A percentile compares a stretch with the other conserved stretches of the same genome.
Evolutionary conservation across 2,888 invertebrate species (phyloP).

Genomic region (Brachyopa scutellaris): DNA sequence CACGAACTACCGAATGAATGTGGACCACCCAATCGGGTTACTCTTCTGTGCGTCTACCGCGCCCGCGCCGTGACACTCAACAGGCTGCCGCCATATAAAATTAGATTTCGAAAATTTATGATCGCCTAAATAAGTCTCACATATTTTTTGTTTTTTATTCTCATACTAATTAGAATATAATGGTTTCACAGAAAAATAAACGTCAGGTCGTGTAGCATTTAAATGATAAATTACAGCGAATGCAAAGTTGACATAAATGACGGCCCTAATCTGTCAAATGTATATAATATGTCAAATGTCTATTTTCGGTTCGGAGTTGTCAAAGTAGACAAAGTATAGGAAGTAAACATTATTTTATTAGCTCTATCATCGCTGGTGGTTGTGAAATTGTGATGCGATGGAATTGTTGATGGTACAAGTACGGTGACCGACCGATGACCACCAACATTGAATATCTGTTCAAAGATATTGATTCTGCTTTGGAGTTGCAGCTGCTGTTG

Average conservation of each 20-base stretch:
- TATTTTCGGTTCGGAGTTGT: not conserved
- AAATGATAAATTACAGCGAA: constrained; percentile 61
- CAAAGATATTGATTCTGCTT: constrained; percentile 66
- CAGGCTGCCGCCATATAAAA: constrained; percentile 46
- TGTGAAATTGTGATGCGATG: too few species aligned
- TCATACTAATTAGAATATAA: constrained; percentile 65
- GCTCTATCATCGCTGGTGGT: not conserved
- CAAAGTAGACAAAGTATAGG: constrained; percentile 4
- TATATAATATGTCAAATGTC: too few species aligned
- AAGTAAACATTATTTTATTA: constrained; percentile 37
- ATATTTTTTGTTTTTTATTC: constrained; percentile 50
- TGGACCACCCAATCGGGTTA: constrained; percentile 55
- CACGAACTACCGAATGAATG: constrained; percentile 43
- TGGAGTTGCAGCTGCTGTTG: constrained; percentile 64
- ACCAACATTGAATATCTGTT: constrained; percentile 64
- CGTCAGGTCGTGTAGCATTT: constrained; percentile 27
- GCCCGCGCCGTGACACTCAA: constrained; percentile 11
- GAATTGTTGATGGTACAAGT: too few species aligned
- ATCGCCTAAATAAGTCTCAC: constrained; percentile 55
- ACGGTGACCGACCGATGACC: constrained; percentile 57
- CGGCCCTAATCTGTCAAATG: constrained; percentile 21
- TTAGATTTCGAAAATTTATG: constrained; percentile 57
- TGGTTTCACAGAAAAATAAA: constrained; percentile 31
- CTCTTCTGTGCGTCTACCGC: constrained; percentile 29
- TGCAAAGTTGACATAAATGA: constrained; percentile 66